phyloP scores from a whole-genome alignment of 2,113 vertebrate species.

The Mola mola region DNA sequence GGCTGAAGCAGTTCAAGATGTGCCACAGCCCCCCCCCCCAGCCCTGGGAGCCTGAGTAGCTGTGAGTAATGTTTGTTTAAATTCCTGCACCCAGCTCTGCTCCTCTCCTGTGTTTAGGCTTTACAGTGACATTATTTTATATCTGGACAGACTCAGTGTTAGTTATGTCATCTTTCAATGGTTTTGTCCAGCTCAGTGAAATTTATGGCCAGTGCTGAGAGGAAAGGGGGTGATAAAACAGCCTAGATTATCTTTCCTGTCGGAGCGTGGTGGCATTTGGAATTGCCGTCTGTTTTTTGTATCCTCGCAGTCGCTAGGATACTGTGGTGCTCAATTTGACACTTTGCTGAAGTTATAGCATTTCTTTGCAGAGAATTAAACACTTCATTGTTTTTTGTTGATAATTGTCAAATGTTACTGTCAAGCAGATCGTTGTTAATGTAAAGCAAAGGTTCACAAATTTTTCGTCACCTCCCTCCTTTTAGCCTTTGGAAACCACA shows the following conservation, averaged over 20 bases:
- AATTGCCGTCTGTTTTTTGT: conserved; percentile 48
- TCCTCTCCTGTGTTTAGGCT: conserved; percentile 62
- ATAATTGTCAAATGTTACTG: conserved; percentile 26
- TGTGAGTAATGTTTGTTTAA: conserved; percentile 69
- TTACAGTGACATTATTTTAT: conserved; percentile 54
- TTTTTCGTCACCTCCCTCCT: background rate
- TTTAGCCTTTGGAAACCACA: no score
- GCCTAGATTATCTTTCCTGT: conserved; percentile 11
- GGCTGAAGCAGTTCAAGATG: conserved; percentile 10
- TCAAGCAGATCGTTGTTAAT: conserved; percentile 28
- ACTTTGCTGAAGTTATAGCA: conserved; percentile 7
- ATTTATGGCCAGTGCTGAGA: conserved; percentile 29
- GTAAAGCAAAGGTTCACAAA: conserved; percentile 37
- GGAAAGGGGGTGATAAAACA: conserved; percentile 29
- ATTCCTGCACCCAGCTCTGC: conserved; percentile 38
- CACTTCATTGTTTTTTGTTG: conserved; percentile 28
- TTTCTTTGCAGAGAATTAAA: conserved; percentile 23
- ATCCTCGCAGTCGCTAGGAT: conserved; percentile 23
- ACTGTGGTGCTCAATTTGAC: conserved; percentile 37
- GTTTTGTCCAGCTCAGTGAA: conserved; percentile 38
- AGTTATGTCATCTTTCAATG: conserved; percentile 36
- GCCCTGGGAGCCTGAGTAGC: conserved; percentile 5
- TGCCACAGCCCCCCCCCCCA: conserved; percentile 4
- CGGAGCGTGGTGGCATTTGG: conserved; percentile 25
- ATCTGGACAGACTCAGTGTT: conserved; percentile 54